These are phyloP conservation scores for Cabera pusaria DNA, from an alignment of 2,888 invertebrate genomes.

Conservation along the genomic window DNA sequence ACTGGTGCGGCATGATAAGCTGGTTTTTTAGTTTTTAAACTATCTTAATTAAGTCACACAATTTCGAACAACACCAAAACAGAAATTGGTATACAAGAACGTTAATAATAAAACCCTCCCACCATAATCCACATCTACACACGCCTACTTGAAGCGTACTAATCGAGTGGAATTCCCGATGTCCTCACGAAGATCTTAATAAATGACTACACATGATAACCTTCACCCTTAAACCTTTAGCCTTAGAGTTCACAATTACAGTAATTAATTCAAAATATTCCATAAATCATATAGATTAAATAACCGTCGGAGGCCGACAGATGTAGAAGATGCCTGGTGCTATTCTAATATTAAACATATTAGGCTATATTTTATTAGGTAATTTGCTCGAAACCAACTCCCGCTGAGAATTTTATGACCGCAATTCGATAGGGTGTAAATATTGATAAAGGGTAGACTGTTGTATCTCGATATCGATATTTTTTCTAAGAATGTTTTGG, in stretches of 20 bases:
- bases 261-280: slow-evolving; percentile 37
- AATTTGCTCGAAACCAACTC: slow-evolving; percentile 30
- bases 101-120: slow-evolving; percentile 15
- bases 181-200: slow-evolving; percentile 26
- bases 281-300: slow-evolving; percentile 55
- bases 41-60: no score
- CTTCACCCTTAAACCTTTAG: slow-evolving; percentile 20
- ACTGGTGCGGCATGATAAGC: no score
- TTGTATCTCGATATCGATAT: slow-evolving; percentile 13
- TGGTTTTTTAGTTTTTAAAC: no score
- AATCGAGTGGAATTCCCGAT: slow-evolving; percentile 37
- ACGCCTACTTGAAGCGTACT: slow-evolving; percentile 25
- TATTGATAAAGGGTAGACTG: slow-evolving; percentile 21
- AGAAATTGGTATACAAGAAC: no score
- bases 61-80: no score
- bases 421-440: slow-evolving; percentile 19
- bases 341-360: slow-evolving; percentile 27
- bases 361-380: slow-evolving; percentile 32
- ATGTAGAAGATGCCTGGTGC: slow-evolving; percentile 28
- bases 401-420: slow-evolving; percentile 19
- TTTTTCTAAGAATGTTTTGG: slow-evolving; percentile 8
- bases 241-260: slow-evolving; percentile 28
- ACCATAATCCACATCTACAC: slow-evolving; percentile 15
- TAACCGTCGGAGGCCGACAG: slow-evolving; percentile 48
- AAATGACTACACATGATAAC: slow-evolving; percentile 18